Evolutionary conservation across 2,797 vertebrate species (phyloP).

Genomic region (Amphiprion clarkii): DNA sequence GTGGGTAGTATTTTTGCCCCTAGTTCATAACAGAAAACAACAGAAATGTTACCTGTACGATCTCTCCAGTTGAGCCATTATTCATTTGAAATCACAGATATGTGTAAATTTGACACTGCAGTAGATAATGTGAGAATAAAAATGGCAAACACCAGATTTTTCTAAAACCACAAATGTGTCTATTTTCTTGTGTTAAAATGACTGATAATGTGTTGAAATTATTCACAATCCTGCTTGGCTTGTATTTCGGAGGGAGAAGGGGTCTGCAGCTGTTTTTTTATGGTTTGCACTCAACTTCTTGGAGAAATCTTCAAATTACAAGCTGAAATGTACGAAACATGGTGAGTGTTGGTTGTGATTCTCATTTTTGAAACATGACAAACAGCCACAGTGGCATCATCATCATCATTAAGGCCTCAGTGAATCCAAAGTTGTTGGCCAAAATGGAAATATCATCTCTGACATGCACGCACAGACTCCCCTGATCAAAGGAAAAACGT

Average conservation of each 20-base stretch:
- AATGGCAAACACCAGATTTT: background rate
- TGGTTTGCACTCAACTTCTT: too few species aligned
- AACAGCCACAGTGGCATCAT: constrained; percentile 9
- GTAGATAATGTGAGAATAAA: constrained; percentile 18
- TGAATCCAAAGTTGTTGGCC: background rate
- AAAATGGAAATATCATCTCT: constrained; percentile 10
- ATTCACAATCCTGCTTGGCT: background rate
- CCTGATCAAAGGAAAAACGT: constrained; percentile 8
- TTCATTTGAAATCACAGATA: constrained; percentile 12
- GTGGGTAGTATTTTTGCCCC: too few species aligned
- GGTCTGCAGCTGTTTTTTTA: background rate
- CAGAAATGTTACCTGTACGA: background rate
- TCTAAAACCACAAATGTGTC: too few species aligned
- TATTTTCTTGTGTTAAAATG: background rate
- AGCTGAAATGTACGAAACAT: background rate
- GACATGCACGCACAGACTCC: constrained; percentile 13
- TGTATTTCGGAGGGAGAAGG: background rate
- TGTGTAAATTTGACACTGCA: constrained; percentile 10
- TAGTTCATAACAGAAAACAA: background rate
- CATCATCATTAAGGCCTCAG: background rate
- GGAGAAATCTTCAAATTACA: too few species aligned
- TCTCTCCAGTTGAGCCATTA: constrained; percentile 4
- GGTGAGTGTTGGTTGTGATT: background rate
- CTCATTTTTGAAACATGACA: constrained; percentile 14
- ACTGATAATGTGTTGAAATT: background rate